A percentile compares a stretch with the other conserved stretches of the same genome.
Conservation (phyloP, 2,888 invertebrate species). For the Andrena fulva region DNA sequence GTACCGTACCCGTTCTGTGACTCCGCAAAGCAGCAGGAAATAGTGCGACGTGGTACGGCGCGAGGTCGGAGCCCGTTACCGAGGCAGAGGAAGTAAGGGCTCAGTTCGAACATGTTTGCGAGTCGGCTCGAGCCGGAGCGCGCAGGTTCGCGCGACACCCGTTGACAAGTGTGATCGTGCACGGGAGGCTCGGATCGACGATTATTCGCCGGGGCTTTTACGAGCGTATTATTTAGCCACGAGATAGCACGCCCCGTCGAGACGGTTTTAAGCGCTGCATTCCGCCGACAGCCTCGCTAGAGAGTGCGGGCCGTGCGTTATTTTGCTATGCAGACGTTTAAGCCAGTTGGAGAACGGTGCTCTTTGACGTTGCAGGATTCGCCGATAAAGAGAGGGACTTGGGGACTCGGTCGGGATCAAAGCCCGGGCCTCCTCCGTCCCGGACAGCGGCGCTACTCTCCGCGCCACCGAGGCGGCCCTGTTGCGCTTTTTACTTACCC, state of each 20-base stretch:
- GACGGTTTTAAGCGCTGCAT: constrained; percentile 19
- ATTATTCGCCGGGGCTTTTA: constrained; percentile 21
- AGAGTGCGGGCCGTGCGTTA: neutral
- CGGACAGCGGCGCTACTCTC: constrained; percentile 32
- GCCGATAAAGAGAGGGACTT: constrained; percentile 10
- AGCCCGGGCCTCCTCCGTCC: constrained; percentile 31
- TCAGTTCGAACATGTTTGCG: constrained; percentile 41
- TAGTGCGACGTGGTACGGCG: constrained; percentile 18
- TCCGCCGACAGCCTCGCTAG: constrained; percentile 6
- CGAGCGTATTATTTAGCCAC: constrained; percentile 23
- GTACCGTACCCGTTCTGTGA: neutral
- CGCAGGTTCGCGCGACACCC: constrained; percentile 18
- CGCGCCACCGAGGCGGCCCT: constrained; percentile 38
- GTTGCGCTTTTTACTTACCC: constrained; percentile 50
- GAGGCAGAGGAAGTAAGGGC: constrained; percentile 37
- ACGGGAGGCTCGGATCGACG: neutral
- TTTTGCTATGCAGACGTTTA: constrained; percentile 51
- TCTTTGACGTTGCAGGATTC: constrained; percentile 49
- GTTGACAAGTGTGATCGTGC: constrained; percentile 32
- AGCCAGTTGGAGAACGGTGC: constrained; percentile 36
- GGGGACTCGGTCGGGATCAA: constrained; percentile 34
- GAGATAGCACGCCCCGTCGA: constrained; percentile 13
- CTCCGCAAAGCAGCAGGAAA: neutral
- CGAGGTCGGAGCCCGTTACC: constrained; percentile 5
- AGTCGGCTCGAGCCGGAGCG: constrained; percentile 18